A percentile compares a stretch with the other conserved stretches of the same genome.
These are phyloP conservation scores for Callinectes sapidus DNA, from an alignment of 2,888 invertebrate species.

Conservation along the genomic window DNA sequence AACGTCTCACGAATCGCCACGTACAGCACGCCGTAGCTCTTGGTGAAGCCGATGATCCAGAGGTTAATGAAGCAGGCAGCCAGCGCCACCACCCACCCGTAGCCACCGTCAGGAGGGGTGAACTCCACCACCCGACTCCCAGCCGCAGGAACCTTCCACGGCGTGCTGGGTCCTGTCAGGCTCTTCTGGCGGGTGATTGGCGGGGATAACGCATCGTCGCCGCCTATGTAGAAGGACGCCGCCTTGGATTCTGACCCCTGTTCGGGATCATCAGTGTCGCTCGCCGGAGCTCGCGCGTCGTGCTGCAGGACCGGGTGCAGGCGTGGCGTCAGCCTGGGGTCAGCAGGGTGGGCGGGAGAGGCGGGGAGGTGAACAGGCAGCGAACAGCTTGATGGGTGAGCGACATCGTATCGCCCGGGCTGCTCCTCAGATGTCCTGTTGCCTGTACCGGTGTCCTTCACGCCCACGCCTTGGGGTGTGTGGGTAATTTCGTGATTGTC, in stretches of 20 bases:
- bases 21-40: slow-evolving; percentile 74
- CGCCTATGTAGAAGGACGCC: slow-evolving; percentile 65
- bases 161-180: neutral
- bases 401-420: slow-evolving; percentile 46
- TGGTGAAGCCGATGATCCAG: slow-evolving; percentile 74
- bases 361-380: neutral
- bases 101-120: slow-evolving; percentile 74
- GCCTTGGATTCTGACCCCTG: slow-evolving; percentile 15
- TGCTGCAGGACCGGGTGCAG: slow-evolving; percentile 13
- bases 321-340: neutral
- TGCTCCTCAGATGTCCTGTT: slow-evolving; percentile 23
- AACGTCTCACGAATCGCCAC: slow-evolving; percentile 73
- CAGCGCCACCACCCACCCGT: slow-evolving; percentile 75
- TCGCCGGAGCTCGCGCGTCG: neutral
- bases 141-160: neutral
- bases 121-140: slow-evolving; percentile 40
- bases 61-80: slow-evolving; percentile 74
- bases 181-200: neutral
- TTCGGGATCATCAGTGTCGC: slow-evolving; percentile 21
- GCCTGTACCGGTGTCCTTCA: slow-evolving; percentile 26
- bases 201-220: slow-evolving; percentile 14
- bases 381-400: slow-evolving; percentile 37
- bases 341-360: neutral
- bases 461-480: slow-evolving; percentile 36
- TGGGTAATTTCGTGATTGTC: slow-evolving; percentile 47